Evolutionary conservation across 2,797 vertebrate genomes (phyloP).

Genomic region (Gymnothorax reevesii): DNA sequence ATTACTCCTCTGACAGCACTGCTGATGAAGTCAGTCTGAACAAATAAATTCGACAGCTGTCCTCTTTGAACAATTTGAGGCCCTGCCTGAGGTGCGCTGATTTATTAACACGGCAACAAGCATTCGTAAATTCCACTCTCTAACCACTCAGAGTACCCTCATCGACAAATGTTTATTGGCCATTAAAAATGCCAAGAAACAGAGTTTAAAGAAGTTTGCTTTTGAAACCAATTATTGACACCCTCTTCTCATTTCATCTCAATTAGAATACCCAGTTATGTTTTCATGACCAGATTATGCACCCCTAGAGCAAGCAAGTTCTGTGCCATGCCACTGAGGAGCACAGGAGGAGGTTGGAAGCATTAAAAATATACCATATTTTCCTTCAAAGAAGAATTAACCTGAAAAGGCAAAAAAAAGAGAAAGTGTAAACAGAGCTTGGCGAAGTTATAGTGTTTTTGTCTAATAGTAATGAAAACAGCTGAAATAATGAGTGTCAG

Average conservation of each 20-base stretch:
- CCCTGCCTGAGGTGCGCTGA: background rate
- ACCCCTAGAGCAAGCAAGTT: too few relatives aligned
- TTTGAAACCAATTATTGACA: background rate
- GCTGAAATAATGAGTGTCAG: too few relatives aligned
- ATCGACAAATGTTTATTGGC: background rate
- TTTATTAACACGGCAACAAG: background rate
- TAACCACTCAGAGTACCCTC: background rate
- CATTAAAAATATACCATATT: too few relatives aligned
- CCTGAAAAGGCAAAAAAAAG: too few relatives aligned
- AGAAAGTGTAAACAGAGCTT: too few relatives aligned
- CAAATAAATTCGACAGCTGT: slow-evolving; percentile 16
- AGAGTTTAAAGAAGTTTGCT: background rate
- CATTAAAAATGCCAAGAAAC: background rate
- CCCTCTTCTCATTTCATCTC: background rate
- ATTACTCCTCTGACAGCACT: slow-evolving; percentile 1
- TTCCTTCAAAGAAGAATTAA: too few relatives aligned
- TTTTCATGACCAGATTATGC: background rate
- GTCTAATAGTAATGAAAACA: too few relatives aligned
- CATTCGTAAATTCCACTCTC: background rate
- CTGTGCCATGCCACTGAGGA: too few relatives aligned
- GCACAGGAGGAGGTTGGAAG: too few relatives aligned
- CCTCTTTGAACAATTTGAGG: background rate
- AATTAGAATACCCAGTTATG: background rate
- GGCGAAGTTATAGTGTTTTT: too few relatives aligned
- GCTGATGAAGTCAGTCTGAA: slow-evolving; percentile 11